Evolutionary conservation across 2,888 invertebrate species (phyloP), one percentile per base, ranked within the genome.

Genomic region (Gastrophysa polygoni): DNA sequence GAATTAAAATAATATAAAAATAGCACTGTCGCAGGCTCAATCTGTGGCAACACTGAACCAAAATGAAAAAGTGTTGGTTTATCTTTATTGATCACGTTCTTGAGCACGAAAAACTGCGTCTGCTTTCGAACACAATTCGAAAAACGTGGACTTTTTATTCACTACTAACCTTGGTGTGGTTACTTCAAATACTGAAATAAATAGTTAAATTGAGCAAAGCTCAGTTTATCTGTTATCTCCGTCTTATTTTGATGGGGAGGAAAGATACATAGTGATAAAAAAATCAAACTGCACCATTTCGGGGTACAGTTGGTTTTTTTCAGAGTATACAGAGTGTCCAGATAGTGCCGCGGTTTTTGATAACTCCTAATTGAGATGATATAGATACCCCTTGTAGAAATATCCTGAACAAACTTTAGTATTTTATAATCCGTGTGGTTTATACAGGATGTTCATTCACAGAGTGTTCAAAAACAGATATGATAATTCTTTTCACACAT

Each of bases 141-240:
- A 61, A 63, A 64, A 61, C 51, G 50, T 44, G 38, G 20, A 43
- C 63, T 64, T 67, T 65, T 63, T 63, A 51, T 63, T 64, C 50
- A 50, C 43, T 52, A 62, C 66, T 69, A 65, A 69, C 69, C 69
- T 69, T 69, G 69, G 59, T 64, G 66, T 52, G 60, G 59, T 49
- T 67, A 61, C 62, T 59, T 63, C 55, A 61, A 57, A 62, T 38
- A 68, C 68, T 66, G 66, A 62, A 66, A 63, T 63, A 58, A 66
- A 66, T 62, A 61, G 64, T 61, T 50, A 64, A 57, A 54, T 43
- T 11, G 11, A 59, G 56, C 55, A 51, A 54, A 58, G 50, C 58
- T 63, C 51, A 17, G 47, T 48, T 63, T 63, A 63, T 63, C 63
- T 63, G 32, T 59, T 62, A 57, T 59, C 61, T 62, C 44, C 51